A percentile compares a stretch with the other conserved stretches of the same genome.
phyloP scores from a whole-genome alignment of 2,888 invertebrate genomes.

The Eristalinus aeneus region DNA sequence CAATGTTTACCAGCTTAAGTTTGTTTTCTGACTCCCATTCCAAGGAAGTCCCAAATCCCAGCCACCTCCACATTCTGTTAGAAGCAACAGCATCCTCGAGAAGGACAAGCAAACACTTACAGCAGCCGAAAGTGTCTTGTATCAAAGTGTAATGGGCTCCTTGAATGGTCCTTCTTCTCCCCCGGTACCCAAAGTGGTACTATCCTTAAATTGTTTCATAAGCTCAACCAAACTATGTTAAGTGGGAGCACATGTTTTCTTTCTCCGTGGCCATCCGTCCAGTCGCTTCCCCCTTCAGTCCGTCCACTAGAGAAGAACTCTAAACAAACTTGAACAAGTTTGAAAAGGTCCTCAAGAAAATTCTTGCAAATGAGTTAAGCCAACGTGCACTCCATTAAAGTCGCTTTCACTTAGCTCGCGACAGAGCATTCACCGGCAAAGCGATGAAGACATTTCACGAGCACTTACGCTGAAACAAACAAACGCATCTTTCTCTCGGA shows the following conservation, averaged over 20 bases:
- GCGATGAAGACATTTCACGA: neutral
- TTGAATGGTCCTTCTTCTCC: neutral
- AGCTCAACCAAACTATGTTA: slow-evolving; percentile 19
- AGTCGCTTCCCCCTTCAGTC: neutral
- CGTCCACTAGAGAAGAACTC: neutral
- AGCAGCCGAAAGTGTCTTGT: neutral
- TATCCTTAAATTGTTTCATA: slow-evolving; percentile 17
- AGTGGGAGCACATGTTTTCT: slow-evolving; percentile 1
- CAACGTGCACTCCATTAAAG: slow-evolving; percentile 8
- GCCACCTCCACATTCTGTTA: neutral
- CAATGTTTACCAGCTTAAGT: neutral
- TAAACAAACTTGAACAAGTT: neutral
- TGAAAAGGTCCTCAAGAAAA: slow-evolving; percentile 3
- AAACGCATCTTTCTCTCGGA: neutral
- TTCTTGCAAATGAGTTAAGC: slow-evolving; percentile 27
- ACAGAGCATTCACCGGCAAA: neutral
- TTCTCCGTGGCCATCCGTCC: neutral
- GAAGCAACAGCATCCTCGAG: neutral
- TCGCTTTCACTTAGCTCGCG: neutral
- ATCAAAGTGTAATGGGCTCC: slow-evolving; percentile 7
- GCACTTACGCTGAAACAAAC: slow-evolving; percentile 33
- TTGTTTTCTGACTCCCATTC: neutral
- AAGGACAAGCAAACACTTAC: neutral
- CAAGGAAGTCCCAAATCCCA: neutral
- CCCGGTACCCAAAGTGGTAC: neutral